Percentiles rank a stretch among this genome's conserved stretches.
Evolutionary conservation across 53 echinoderm and acorn worm species (phyloP).

Genomic region (Patiria pectinifera): DNA sequence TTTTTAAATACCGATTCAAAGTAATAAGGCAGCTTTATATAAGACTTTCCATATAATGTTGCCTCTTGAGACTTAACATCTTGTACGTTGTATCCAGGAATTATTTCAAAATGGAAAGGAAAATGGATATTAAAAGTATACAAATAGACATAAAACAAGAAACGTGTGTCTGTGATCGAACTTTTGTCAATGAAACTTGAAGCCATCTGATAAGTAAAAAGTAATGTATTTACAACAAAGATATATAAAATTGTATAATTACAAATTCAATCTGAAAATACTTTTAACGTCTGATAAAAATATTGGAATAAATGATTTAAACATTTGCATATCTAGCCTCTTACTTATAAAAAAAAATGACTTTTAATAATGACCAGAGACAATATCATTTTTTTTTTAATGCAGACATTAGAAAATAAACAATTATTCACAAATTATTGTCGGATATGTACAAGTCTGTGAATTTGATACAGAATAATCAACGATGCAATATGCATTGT

Average conservation of each 20-base stretch:
- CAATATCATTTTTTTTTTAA: no score
- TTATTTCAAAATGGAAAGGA: no score
- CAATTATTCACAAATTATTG: neutral
- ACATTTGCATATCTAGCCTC: neutral
- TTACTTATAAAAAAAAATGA: neutral
- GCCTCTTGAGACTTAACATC: no score
- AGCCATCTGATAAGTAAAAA: neutral
- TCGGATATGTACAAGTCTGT: neutral
- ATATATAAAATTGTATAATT: neutral
- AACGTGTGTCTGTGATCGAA: no score
- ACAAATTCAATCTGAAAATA: neutral
- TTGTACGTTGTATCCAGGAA: no score
- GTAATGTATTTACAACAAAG: neutral
- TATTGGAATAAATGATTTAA: neutral
- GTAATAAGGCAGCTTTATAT: no score
- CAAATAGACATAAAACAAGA: no score
- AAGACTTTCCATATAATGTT: no score
- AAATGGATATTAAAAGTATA: no score
- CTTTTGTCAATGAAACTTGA: no score
- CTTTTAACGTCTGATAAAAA: no score
- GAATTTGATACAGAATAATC: neutral
- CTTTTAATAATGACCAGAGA: neutral
- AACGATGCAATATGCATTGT: neutral
- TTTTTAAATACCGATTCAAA: no score
- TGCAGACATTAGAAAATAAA: neutral